A percentile compares a stretch with the other conserved stretches of the same genome.
Conservation (phyloP, 2,113 vertebrate species). For the Cephalopholis sonnerati region DNA sequence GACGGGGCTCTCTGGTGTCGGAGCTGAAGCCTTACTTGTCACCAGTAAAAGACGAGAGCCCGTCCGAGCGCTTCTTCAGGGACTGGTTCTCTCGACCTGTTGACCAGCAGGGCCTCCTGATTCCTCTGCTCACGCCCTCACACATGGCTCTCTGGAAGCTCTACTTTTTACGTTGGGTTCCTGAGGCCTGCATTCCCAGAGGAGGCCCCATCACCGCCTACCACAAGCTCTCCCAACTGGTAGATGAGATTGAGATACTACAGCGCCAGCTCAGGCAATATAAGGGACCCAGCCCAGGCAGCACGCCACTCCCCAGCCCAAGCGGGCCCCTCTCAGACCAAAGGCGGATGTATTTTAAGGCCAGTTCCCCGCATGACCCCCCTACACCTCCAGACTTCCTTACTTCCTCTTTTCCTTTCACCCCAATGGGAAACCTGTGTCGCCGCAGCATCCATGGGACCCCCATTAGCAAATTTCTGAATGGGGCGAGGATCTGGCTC, state of each 20-base stretch:
- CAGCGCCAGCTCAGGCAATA: slow-evolving; percentile 88
- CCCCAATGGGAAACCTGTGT: slow-evolving; percentile 94
- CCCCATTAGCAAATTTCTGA: slow-evolving; percentile 95
- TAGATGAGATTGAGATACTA: slow-evolving; percentile 91
- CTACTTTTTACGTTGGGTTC: slow-evolving; percentile 97
- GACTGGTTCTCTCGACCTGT: slow-evolving; percentile 90
- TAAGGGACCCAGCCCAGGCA: slow-evolving; percentile 73
- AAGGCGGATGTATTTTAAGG: slow-evolving; percentile 92
- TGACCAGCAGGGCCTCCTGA: slow-evolving; percentile 89
- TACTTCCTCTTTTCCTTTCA: slow-evolving; percentile 95
- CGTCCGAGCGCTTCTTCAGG: slow-evolving; percentile 87
- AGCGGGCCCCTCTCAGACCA: slow-evolving; percentile 77
- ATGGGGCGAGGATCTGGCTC: slow-evolving; percentile 95
- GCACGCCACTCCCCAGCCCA: slow-evolving; percentile 68
- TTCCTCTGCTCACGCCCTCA: slow-evolving; percentile 88
- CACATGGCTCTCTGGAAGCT: slow-evolving; percentile 95
- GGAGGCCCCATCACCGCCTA: slow-evolving; percentile 91
- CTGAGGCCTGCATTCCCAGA: slow-evolving; percentile 90
- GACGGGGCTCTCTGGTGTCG: slow-evolving; percentile 89
- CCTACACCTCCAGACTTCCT: slow-evolving; percentile 87
- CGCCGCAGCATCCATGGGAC: slow-evolving; percentile 92
- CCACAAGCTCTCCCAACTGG: slow-evolving; percentile 90
- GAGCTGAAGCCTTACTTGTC: slow-evolving; percentile 86
- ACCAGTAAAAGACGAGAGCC: slow-evolving; percentile 79
- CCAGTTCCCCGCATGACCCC: slow-evolving; percentile 69